Evolutionary conservation across 2,797 vertebrate species (phyloP).

Genomic region (Myiothlypis chrysogaster): DNA sequence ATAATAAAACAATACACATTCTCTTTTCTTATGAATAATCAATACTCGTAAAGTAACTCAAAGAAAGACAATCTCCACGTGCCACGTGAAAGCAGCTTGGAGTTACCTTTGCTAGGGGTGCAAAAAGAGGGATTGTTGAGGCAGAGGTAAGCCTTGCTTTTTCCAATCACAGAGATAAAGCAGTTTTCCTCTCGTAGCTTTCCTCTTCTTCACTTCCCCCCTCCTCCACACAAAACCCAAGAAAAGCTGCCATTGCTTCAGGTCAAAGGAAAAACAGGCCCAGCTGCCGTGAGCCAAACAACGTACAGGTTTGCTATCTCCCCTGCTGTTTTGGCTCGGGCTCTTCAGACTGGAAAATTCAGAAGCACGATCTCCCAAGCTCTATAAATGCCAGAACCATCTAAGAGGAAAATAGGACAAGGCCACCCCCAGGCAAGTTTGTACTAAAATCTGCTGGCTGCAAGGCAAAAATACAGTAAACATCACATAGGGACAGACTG

Average conservation of each 20-base stretch:
- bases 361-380: constrained; percentile 66
- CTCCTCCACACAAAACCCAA: constrained; percentile 5
- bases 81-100: background rate
- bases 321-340: constrained; percentile 69
- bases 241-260: constrained; percentile 60
- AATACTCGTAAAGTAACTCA: background rate
- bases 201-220: background rate
- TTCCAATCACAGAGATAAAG: background rate
- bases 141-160: background rate
- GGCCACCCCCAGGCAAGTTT: constrained; percentile 67
- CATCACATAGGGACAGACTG: constrained; percentile 59
- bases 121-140: background rate
- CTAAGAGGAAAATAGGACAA: constrained; percentile 73
- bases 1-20: background rate
- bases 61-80: background rate
- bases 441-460: constrained; percentile 69
- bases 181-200: background rate
- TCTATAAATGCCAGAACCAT: constrained; percentile 71
- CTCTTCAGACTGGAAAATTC: constrained; percentile 71
- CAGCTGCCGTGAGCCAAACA: constrained; percentile 66
- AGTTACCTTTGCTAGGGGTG: background rate
- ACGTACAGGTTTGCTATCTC: constrained; percentile 66
- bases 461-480: constrained; percentile 62
- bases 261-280: constrained; percentile 72
- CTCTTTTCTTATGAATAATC: background rate